Percentiles rank a stretch among this genome's conserved stretches.
Evolutionary conservation across 2,888 invertebrate genomes (phyloP).

Genomic region (Tetragonisca angustula): DNA sequence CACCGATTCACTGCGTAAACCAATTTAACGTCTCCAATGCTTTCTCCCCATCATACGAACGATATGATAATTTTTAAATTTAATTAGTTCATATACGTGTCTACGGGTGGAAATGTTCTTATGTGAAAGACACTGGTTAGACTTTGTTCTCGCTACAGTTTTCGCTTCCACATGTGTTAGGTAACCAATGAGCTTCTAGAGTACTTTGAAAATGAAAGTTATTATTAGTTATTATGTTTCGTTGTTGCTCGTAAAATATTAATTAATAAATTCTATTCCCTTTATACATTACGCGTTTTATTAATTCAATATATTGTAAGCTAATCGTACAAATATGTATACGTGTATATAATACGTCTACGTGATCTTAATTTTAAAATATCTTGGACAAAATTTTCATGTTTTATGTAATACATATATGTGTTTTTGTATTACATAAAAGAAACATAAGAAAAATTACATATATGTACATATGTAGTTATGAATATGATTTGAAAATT

Average conservation of each 20-base stretch:
- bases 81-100: constrained; percentile 16
- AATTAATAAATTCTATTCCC: neutral
- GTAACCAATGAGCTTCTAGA: constrained; percentile 9
- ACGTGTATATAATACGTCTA: too few relatives aligned
- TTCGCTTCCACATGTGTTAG: neutral
- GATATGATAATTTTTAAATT: constrained; percentile 21
- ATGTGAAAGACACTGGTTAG: neutral
- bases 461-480: neutral
- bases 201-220: neutral
- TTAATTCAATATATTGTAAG: neutral
- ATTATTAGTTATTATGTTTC: neutral
- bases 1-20: constrained; percentile 49
- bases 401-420: neutral
- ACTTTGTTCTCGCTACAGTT: neutral
- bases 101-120: neutral
- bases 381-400: neutral
- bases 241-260: neutral
- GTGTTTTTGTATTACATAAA: neutral
- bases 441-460: neutral
- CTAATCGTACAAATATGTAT: neutral
- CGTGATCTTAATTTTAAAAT: neutral
- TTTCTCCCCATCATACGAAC: neutral
- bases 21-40: constrained; percentile 46
- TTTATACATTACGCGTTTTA: neutral
- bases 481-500: neutral